phyloP scores from a whole-genome alignment of 1,140 invertebrate species.

The Reticulitermes speratus region DNA sequence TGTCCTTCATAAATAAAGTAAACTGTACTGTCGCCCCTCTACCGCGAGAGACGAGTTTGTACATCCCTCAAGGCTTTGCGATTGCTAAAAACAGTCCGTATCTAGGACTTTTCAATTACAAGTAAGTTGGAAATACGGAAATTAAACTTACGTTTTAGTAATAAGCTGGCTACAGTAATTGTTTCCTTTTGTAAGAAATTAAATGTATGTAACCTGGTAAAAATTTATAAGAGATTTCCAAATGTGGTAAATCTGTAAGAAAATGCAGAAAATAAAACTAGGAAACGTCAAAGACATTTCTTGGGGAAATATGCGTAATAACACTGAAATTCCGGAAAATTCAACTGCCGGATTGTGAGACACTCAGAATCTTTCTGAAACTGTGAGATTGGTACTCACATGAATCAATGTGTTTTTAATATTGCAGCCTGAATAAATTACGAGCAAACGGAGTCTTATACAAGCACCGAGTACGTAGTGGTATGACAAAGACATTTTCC shows the following conservation, averaged over 20 bases:
- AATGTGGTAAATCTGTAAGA: too few species aligned
- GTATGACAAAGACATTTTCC: not conserved
- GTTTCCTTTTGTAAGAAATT: too few species aligned
- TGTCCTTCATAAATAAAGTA: not conserved
- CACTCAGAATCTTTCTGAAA: too few species aligned
- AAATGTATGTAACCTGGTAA: too few species aligned
- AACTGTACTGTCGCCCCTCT: not conserved
- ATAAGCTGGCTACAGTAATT: not conserved
- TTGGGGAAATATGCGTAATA: too few species aligned
- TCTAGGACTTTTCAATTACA: conserved; percentile 21
- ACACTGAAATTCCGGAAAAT: too few species aligned
- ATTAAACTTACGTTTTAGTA: not conserved
- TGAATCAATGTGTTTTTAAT: not conserved
- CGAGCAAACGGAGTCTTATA: not conserved
- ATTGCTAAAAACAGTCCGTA: not conserved
- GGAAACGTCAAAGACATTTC: too few species aligned
- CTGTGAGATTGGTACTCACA: too few species aligned
- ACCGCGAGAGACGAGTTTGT: not conserved
- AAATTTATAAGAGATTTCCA: too few species aligned
- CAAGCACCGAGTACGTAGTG: not conserved
- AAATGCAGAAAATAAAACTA: too few species aligned
- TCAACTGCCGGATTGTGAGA: too few species aligned
- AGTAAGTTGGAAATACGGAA: not conserved
- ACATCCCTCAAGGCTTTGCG: not conserved
- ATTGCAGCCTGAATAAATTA: not conserved